phyloP scores from a whole-genome alignment of 1,140 invertebrate genomes.

The Monochamus saltuarius region DNA sequence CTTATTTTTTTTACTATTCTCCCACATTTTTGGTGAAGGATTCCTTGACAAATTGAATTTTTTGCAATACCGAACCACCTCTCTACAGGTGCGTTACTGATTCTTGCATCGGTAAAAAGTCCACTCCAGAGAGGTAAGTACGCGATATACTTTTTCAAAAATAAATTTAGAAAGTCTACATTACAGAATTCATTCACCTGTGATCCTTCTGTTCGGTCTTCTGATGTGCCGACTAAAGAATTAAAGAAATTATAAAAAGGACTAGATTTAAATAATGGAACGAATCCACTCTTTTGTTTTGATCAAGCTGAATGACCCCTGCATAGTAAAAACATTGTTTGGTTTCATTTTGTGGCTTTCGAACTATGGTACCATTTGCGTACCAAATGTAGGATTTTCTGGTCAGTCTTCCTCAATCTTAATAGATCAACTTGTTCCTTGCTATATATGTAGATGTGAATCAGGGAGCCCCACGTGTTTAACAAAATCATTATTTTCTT shows the following conservation, averaged over 20 bases:
- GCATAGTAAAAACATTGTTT: slow-evolving; percentile 17
- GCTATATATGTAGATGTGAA: slow-evolving; percentile 11
- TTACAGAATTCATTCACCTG: slow-evolving; percentile 9
- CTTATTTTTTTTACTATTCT: neutral
- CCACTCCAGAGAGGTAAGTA: slow-evolving; percentile 13
- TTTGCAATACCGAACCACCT: slow-evolving; percentile 13
- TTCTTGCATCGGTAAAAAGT: slow-evolving; percentile 1
- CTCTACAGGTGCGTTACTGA: slow-evolving; percentile 16
- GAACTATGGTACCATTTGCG: slow-evolving; percentile 3
- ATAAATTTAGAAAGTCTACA: neutral
- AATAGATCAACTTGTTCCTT: slow-evolving; percentile 8
- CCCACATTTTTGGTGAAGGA: slow-evolving; percentile 7
- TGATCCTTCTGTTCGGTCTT: neutral
- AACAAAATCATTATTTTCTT: slow-evolving; percentile 9
- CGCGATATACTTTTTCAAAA: slow-evolving; percentile 12
- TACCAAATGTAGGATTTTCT: slow-evolving; percentile 10
- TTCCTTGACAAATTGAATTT: neutral
- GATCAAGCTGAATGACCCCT: slow-evolving; percentile 2
- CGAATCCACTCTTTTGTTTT: neutral
- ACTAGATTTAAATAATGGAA: slow-evolving; percentile 2
- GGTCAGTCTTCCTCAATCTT: neutral
- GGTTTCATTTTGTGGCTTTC: neutral
- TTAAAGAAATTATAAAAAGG: slow-evolving; percentile 8
- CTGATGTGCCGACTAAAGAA: neutral
- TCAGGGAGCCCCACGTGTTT: slow-evolving; percentile 2